Evolutionary conservation across 1,140 invertebrate genomes (phyloP), one percentile per base, ranked within the genome.

Genomic region (Drosophila parvula): DNA sequence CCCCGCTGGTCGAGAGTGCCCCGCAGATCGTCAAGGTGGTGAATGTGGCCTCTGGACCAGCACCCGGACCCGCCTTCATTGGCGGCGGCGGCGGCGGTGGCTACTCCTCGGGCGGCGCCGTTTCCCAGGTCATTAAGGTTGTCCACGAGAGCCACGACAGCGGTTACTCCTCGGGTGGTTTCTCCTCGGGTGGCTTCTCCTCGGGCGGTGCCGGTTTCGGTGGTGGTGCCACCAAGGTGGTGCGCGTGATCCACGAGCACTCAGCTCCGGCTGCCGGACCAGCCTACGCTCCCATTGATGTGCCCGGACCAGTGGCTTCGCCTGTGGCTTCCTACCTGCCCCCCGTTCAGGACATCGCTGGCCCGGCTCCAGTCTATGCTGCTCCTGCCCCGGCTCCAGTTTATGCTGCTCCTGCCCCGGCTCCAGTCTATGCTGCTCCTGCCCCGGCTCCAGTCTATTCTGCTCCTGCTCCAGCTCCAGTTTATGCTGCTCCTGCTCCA

Each of bases 221-320:
- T 18, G 43, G 56, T 0, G 69, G 78, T 38, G 70, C 71, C 43
- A 70, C 81, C 51, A 91, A 89, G 57, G 90, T 91, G 34, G 85
- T 91, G 34, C 89, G 90, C 34, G 89, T 91, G 11, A 91, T 91
- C 40, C 89, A 91, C 44, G 84, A 91, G 45, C 84, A 91, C 28
- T 67, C 77, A 6, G 34, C 43, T 48, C 68, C 27, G 10, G 59
- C 65, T 30, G 65, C 16, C 12, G 60, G 53, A 10, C 32, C 68
- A 4, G 68, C 69, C 38, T 65, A 70, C 50, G 78, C 78, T n/a
- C 71, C 82, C 44, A 73, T 73, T 27, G 69, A 71, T 59, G 9
- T 67, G 48, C 36, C 81, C 59, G 38, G 40, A 4, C 67, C 56
- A 34, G 71, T 45, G 51, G 53, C 53, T 18, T 73, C 76, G 22